Base-by-base conservation (phyloP, 2,888 invertebrate genomes). In the Volucella inanis region DNA sequence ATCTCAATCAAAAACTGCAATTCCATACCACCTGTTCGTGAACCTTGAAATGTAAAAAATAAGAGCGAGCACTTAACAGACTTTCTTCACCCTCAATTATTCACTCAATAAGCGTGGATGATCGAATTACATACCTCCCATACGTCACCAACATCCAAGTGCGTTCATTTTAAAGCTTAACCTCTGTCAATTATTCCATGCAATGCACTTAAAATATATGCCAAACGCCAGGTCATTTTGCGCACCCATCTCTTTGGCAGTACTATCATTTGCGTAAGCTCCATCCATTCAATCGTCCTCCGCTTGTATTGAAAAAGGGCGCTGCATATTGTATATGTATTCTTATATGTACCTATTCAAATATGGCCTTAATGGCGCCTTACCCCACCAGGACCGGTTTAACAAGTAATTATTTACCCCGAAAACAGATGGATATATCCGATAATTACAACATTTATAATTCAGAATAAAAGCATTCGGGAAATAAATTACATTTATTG, bases 381-480 rank as follows among this genome's bases (percentile, higher is more conserved):
- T 12, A 15, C 15, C 55, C 8, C 43, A 47, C 11, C 45, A 52
- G 18, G 39, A 67, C 38, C 8, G 59, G 72, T 61, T 78, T 74
- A 78, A 78, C 83, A 83, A 83, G 74, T 83, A 78, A 78, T 83
- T 83, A 78, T 83, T 83, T 78, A 83, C 78, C 18, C 83, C 67
- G 74, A 78, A 83, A 83, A 78, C 83, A 83, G 83, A 83, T 83
- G 83, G 78, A 83, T 83, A 78, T 78, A 78, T 83, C 83, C 83
- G 83, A 83, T 83, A 83, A 83, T 83, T 83, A 78, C 83, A 83
- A 74, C 78, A 83, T 83, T 83, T 83, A 83, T 83, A 83, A 78
- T 83, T 83, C 83, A 61, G 57, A 68, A 78, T 64, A 83, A 83
- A 78, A 74, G 74, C 68, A 78, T 74, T 61, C 52, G 68, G 68